phyloP scores from a whole-genome alignment of 1,140 invertebrate species.

The Andrena cerasifolii region DNA sequence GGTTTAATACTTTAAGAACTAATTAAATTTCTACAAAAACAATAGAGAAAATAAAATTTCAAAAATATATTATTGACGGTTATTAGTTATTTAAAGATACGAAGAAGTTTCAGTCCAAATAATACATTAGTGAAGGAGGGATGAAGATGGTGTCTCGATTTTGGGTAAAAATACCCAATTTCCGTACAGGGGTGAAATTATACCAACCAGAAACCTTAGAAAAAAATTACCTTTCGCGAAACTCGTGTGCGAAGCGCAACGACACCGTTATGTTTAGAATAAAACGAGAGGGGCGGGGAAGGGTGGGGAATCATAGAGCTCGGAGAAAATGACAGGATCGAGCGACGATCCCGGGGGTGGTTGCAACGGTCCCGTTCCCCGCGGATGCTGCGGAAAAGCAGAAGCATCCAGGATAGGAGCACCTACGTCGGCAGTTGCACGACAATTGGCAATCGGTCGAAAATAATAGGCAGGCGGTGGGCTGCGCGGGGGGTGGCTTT shows the following conservation, averaged over 20 bases:
- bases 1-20: too few species aligned
- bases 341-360: not conserved
- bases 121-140: too few species aligned
- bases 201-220: too few species aligned
- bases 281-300: too few species aligned
- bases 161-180: too few species aligned
- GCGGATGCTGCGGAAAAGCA: not conserved
- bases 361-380: not conserved
- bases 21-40: too few species aligned
- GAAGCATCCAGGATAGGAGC: slow-evolving; percentile 30
- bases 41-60: too few species aligned
- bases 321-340: slow-evolving; percentile 8
- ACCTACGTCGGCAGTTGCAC: slow-evolving; percentile 56
- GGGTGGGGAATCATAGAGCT: not conserved
- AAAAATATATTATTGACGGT: too few species aligned
- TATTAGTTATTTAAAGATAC: too few species aligned
- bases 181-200: too few species aligned
- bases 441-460: slow-evolving; percentile 67
- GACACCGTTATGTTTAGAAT: not conserved
- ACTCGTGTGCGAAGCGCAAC: not conserved
- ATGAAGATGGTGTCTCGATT: too few species aligned
- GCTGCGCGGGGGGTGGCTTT: slow-evolving; percentile 18
- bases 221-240: not conserved
- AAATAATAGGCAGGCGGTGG: slow-evolving; percentile 53
- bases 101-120: too few species aligned